Conservation (phyloP, 1,140 invertebrate genomes). For the Ectropis grisescens region DNA sequence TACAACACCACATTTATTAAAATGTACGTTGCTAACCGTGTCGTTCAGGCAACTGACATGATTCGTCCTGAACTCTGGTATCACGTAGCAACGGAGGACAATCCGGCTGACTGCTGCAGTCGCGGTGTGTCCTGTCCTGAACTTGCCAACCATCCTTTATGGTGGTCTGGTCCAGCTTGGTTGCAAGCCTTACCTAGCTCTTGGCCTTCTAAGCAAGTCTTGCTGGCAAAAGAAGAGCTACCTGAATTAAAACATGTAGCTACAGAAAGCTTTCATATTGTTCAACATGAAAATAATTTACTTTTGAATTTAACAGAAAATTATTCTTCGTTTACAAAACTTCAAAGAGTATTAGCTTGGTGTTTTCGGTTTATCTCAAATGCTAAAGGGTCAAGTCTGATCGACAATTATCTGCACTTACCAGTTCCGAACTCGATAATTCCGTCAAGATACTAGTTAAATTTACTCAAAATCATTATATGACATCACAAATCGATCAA, state of each 20-base stretch:
- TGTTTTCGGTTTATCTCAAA: too few species aligned
- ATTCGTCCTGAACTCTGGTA: neutral
- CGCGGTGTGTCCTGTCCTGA: constrained; percentile 1
- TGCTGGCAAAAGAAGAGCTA: neutral
- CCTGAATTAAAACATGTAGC: too few species aligned
- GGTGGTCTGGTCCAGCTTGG: constrained; percentile 4
- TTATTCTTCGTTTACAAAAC: too few species aligned
- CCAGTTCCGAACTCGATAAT: too few species aligned
- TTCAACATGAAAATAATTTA: neutral
- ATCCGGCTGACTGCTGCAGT: constrained; percentile 8
- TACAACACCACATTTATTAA: constrained; percentile 2
- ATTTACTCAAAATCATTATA: too few species aligned
- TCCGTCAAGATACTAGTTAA: too few species aligned
- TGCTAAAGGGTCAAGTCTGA: too few species aligned
- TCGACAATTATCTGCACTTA: too few species aligned
- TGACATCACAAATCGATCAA: too few species aligned
- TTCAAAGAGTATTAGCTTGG: too few species aligned
- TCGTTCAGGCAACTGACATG: constrained; percentile 1
- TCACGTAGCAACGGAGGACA: constrained; percentile 2
- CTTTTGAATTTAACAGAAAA: too few species aligned
- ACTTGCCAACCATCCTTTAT: neutral
- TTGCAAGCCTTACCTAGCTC: neutral
- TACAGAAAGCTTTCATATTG: too few species aligned
- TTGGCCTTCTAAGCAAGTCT: constrained; percentile 3
- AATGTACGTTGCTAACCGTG: constrained; percentile 5